Evolutionary conservation across 2,113 vertebrate genomes (phyloP).

Genomic region (Megaceryle torquata): DNA sequence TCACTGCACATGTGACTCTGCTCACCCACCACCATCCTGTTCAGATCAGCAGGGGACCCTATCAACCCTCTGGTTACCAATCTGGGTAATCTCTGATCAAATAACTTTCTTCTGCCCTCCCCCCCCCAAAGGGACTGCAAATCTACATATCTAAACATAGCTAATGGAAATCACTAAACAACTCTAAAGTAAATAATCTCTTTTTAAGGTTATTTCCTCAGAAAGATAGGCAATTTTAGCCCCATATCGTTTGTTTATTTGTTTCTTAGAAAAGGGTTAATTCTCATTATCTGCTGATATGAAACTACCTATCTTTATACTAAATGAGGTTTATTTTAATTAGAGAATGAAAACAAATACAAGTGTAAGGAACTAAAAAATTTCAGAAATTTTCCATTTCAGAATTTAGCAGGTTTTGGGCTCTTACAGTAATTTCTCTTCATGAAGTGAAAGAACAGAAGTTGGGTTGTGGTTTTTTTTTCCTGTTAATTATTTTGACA

Average conservation of each 20-base stretch:
- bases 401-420: background rate
- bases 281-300: background rate
- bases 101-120: background rate
- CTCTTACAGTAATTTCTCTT: background rate
- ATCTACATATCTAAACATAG: background rate
- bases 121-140: background rate
- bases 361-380: background rate
- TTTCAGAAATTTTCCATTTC: background rate
- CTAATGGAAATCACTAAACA: background rate
- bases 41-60: background rate
- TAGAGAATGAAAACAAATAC: background rate
- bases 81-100: background rate
- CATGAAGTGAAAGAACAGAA: background rate
- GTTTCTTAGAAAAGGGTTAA: background rate
- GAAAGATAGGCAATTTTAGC: background rate
- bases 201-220: background rate
- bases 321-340: background rate
- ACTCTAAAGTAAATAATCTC: background rate
- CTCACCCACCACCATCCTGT: background rate
- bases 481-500: background rate
- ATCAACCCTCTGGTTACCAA: background rate
- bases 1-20: background rate
- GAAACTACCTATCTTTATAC: background rate
- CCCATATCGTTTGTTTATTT: background rate
- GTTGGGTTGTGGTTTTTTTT: background rate